A percentile compares a stretch with the other conserved stretches of the same genome.
These are phyloP conservation scores for Aelia acuminata DNA, from an alignment of 2,888 invertebrate genomes.

Conservation along the genomic window DNA sequence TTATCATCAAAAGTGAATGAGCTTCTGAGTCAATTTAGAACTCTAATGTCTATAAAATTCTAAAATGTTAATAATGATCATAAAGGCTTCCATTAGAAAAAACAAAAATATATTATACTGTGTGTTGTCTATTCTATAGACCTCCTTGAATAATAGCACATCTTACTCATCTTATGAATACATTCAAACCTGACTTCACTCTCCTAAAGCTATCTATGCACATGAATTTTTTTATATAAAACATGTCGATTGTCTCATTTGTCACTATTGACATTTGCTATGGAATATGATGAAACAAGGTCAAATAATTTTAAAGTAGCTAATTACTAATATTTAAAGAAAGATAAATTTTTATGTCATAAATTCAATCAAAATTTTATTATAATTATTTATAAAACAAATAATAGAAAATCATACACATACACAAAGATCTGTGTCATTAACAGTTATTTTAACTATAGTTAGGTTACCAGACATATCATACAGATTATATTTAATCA, in stretches of 20 bases:
- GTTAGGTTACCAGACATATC: slow-evolving; percentile 33
- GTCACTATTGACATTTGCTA: slow-evolving; percentile 55
- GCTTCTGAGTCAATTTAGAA: slow-evolving; percentile 47
- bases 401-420: neutral
- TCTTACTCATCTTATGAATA: neutral
- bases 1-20: slow-evolving; percentile 57
- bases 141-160: slow-evolving; percentile 6
- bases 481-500: neutral
- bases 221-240: slow-evolving; percentile 55
- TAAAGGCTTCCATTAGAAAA: slow-evolving; percentile 35
- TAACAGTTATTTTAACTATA: neutral
- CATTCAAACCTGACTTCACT: slow-evolving; percentile 36
- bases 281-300: slow-evolving; percentile 26
- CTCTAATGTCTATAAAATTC: slow-evolving; percentile 27
- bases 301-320: neutral
- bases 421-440: neutral
- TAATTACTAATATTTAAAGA: neutral
- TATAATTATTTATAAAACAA: neutral
- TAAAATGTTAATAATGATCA: slow-evolving; percentile 30
- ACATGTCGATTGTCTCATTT: slow-evolving; percentile 58
- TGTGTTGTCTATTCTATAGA: slow-evolving; percentile 27
- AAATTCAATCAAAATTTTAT: slow-evolving; percentile 31
- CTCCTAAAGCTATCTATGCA: slow-evolving; percentile 49
- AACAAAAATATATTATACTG: slow-evolving; percentile 43
- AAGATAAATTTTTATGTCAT: neutral